Base-by-base conservation (phyloP, 1,140 invertebrate species). In the Cataglyphis hispanica region DNA sequence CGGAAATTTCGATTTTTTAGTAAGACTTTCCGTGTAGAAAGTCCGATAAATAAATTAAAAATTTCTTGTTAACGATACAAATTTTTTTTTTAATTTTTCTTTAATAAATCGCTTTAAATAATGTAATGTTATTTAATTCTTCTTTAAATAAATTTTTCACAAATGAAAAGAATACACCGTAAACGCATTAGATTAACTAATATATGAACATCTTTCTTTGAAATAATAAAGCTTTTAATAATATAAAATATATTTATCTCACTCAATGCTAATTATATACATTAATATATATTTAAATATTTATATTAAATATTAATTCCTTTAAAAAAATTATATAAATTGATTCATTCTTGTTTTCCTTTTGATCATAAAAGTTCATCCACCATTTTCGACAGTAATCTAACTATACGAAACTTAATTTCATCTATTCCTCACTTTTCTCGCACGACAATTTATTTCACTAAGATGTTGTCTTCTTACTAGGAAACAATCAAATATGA, bases 371-470 rank as follows among this genome's bases (percentile, higher is more conserved):
- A 64, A 31, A 3, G 7, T 19, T 64, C 7, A 8, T 63, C 19
- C 61, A 37, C 37, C 16, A 40, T 67, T 43, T 67, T 22, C 64
- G 8, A 43, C 37, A 25, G 22, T 40, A 43, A 19, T 67, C 64
- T 11, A 43, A 37, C 34, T 67, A 13, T 16, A 50, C 46, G 46
- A 40, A 11, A 34, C 66, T 67, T 43, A 40, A 67, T 67, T 25
- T 25, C 22, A 67, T 67, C 66, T 43, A 46, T 43, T 22, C 66
- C 16, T 16, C 34, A 43, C 37, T 43, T 43, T 43, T 16, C 25
- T 67, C 64, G 16, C 31, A 43, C 64, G 64, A 43, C 66, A 67
- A 67, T 43, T 67, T 67, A 67, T 67, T 67, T 67, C 22, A 67
- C 66, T 43, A 37, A 40, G 66, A n/a, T 40, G 37, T 11, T 8